A percentile compares a stretch with the other conserved stretches of the same genome.
These are phyloP conservation scores for Hylaeus volcanicus DNA, from an alignment of 1,140 invertebrate species.

Conservation along the genomic window DNA sequence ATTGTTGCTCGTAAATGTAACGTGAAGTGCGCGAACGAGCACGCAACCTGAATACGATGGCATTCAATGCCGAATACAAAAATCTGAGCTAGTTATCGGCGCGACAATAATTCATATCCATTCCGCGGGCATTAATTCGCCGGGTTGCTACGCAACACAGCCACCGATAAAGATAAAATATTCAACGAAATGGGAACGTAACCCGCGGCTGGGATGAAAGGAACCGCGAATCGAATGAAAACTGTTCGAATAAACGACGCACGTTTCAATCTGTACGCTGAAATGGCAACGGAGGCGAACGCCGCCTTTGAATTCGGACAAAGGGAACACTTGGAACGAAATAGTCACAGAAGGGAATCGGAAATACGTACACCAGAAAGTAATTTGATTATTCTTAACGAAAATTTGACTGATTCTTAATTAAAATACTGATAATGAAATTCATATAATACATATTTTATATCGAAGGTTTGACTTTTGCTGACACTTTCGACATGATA, in stretches of 20 bases:
- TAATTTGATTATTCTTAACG: neutral
- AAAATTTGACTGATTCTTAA: neutral
- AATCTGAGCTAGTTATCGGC: neutral
- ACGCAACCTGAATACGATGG: neutral
- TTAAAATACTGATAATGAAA: neutral
- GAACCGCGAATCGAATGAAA: conserved; percentile 6
- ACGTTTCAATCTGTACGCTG: neutral
- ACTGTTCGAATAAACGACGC: neutral
- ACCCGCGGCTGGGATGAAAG: neutral
- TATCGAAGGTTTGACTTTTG: too few relatives aligned
- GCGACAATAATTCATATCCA: conserved; percentile 31
- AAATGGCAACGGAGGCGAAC: neutral
- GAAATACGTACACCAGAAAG: neutral
- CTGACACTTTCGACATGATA: too few relatives aligned
- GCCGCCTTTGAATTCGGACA: neutral
- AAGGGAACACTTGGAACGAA: neutral
- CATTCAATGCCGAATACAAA: neutral
- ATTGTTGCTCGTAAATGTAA: conserved; percentile 32
- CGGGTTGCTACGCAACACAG: neutral
- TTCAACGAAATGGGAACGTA: conserved; percentile 10
- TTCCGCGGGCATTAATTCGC: conserved; percentile 30
- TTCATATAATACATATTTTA: too few relatives aligned
- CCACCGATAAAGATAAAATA: neutral
- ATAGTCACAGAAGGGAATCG: neutral
- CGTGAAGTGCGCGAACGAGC: conserved; percentile 2